A percentile compares a stretch with the other conserved stretches of the same genome.
phyloP scores from a whole-genome alignment of 2,113 vertebrate genomes.

The Siniperca chuatsi region DNA sequence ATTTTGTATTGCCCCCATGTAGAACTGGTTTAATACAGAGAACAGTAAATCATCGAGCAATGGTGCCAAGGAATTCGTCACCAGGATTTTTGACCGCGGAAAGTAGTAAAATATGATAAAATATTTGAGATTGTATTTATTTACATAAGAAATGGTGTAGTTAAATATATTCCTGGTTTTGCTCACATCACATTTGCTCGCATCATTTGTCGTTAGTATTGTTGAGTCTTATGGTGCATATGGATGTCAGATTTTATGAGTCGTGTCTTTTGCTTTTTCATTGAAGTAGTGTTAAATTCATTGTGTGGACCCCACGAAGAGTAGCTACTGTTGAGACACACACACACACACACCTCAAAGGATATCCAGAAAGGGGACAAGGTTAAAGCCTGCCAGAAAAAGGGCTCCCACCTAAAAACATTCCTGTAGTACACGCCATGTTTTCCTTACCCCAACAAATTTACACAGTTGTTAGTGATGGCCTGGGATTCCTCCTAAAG shows the following conservation, averaged over 20 bases:
- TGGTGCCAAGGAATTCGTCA: background rate
- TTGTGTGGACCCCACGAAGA: background rate
- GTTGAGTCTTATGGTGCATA: background rate
- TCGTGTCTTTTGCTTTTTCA: background rate
- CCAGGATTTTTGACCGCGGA: background rate
- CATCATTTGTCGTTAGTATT: background rate
- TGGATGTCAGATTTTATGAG: background rate
- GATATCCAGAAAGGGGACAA: slow-evolving; percentile 82
- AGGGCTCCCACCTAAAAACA: slow-evolving; percentile 79
- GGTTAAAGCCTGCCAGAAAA: slow-evolving; percentile 77
- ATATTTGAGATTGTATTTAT: background rate
- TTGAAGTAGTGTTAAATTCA: background rate
- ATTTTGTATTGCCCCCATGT: background rate
- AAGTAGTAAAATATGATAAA: background rate
- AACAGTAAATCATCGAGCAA: background rate
- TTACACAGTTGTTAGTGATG: slow-evolving; percentile 88
- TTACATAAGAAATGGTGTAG: background rate
- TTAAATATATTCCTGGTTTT: background rate
- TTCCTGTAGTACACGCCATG: slow-evolving; percentile 81
- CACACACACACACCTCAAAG: slow-evolving; percentile 43
- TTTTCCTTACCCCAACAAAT: slow-evolving; percentile 91
- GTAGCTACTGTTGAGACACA: background rate
- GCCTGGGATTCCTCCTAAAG: slow-evolving; percentile 85
- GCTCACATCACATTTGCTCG: background rate
- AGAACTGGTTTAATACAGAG: background rate